Evolutionary conservation across 2,797 vertebrate species (phyloP).

Genomic region (Danio albolineatus): DNA sequence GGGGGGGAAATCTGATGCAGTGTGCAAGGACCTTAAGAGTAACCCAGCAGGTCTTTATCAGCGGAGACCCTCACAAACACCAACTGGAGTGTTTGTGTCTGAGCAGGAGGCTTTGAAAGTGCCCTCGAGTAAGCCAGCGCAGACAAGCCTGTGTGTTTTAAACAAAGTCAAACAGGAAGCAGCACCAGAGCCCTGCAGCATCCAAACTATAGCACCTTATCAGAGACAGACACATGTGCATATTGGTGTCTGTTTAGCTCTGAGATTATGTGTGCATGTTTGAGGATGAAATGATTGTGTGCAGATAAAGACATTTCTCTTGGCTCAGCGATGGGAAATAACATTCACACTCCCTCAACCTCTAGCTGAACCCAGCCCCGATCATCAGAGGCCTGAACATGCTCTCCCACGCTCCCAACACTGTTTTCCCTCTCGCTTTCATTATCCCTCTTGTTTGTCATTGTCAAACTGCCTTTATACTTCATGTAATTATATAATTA

Average conservation of each 20-base stretch:
- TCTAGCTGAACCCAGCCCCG: constrained; percentile 27
- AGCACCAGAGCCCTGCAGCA: constrained; percentile 3
- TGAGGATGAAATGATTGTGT: constrained; percentile 32
- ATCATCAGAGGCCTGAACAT: constrained; percentile 36
- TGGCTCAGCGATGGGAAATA: constrained; percentile 52
- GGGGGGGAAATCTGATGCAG: too few relatives aligned
- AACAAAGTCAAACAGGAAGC: constrained; percentile 37
- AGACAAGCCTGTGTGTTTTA: constrained; percentile 31
- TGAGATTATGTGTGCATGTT: constrained; percentile 41
- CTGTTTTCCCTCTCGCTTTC: not conserved
- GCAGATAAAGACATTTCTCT: constrained; percentile 54
- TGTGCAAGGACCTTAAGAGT: not conserved
- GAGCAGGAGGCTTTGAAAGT: constrained; percentile 9
- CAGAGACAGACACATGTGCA: constrained; percentile 26
- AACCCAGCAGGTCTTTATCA: constrained; percentile 1
- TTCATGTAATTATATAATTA: not conserved
- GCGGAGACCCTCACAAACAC: constrained; percentile 3
- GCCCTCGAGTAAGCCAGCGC: constrained; percentile 6
- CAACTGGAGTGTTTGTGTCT: not conserved
- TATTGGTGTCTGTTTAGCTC: constrained; percentile 29
- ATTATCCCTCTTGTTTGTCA: not conserved
- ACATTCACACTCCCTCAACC: constrained; percentile 35
- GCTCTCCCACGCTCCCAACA: constrained; percentile 19
- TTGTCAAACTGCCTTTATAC: not conserved
- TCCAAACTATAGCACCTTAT: constrained; percentile 34